Base-by-base conservation (phyloP, 37 sponge, comb jelly and placozoan genomes). In the Geodia barretti region DNA sequence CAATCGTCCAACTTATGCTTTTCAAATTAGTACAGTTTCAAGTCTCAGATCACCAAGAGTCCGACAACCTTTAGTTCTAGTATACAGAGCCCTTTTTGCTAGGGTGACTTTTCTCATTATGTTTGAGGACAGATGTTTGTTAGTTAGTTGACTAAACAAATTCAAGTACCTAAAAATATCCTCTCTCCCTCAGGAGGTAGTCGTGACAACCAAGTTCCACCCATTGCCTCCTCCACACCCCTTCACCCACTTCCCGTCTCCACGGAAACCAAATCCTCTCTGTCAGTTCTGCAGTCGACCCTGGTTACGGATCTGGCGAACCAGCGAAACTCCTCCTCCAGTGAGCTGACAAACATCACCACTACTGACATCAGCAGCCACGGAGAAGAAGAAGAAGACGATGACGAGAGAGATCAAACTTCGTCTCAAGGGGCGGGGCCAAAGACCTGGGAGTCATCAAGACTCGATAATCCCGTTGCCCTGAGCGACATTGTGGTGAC, bases 361-460 rank as follows among this genome's bases (percentile, higher is more conserved):
- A 82, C 83, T 25, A 84, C 85, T 60, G 85, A 84, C 64, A 39
- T 77, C 28, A 80, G 80, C 32, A 80, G 80, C 39, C 70, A 80
- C 36, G 80, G 62, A 9, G 82, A 82, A 26, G 34, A 31, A 0
- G 38, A 54, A 14, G 76, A 84, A 20, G n/a, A 59, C 59, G 54
- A 47, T 14, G 11, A 17, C 11, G 54, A 47, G 14, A 7, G 7
- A 17, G 54, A 14, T 47, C 7, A 7, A 17, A 14, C 7, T 7
- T 17, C 11, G 7, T 7, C 14, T 14, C 54, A 47, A 14, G 54
- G 14, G 11, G 14, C 11, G 11, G 54, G 54, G 11, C 14, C 7
- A 7, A 47, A 14, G 11, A 7, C 54, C 7, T 7, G 54, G 14
- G 7, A 17, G 7, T 7, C 7, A 47, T 47, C 54, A 17, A 47